Evolutionary conservation across 2,113 vertebrate species (phyloP), one percentile per base, ranked within the genome.

Genomic region (Orthonyx spaldingii): DNA sequence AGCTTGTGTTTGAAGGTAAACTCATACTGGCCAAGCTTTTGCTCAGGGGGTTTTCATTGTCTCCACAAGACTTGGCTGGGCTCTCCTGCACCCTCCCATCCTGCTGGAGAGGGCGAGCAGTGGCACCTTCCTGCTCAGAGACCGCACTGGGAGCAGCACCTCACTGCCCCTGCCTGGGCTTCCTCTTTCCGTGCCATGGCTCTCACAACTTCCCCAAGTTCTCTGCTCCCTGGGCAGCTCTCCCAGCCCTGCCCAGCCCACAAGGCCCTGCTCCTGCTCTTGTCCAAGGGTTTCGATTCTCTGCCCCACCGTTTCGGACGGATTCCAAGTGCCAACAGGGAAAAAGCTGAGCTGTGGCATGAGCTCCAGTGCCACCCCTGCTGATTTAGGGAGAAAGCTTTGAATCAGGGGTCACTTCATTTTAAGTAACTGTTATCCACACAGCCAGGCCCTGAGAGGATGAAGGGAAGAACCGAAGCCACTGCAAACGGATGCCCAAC

Each of bases 71-170:
- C 35, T 16, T 26, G 26, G 24, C 13, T 21, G 32, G 3, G 32
- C 42, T 82, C 22, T 52, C 63, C 47, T 41, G 32, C 33, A 61
- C 23, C 18, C 32, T 35, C 16, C 55, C 33, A 33, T 41, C 23
- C 24, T 3, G 35, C 3, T 50, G 42, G 30, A 42, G 20, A 39
- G 47, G 18, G n/a, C 1, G 6, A 23, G 41, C 49, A 50, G 63
- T 5, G 22, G 10, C 10, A 22, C 15, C 59, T 27, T 85, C 79
- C 71, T 52, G 33, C 57, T 11, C 1, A 0, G 22, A 5, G 5
- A 19, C 30, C 16, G 6, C 61, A 7, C 17, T 9, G 35, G 50
- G 6, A 78, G 30, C 1, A 1, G 64, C 1, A 1, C 0, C 0
- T 41, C 81, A 21, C 42, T n/a, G 55, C 4, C 63, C n/a, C 16